A percentile compares a stretch with the other conserved stretches of the same genome.
Conservation (phyloP, 2,888 invertebrate genomes). For the Margaritifera margaritifera region DNA sequence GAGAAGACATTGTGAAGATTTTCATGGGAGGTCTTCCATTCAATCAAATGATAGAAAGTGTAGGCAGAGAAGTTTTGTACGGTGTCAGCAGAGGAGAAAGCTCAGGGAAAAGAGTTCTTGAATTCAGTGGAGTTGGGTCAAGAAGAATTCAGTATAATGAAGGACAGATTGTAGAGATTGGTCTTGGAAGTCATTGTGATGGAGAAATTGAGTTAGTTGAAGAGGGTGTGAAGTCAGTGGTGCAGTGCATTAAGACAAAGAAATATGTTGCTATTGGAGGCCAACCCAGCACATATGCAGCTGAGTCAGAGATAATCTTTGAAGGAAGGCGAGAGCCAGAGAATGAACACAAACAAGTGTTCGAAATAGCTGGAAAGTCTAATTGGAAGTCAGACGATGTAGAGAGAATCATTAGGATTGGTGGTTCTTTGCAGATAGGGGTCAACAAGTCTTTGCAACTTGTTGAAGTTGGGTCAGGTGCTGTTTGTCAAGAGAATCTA, state of each 20-base stretch:
- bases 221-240: background rate
- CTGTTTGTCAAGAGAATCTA: constrained; percentile 17
- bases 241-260: background rate
- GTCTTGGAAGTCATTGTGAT: background rate
- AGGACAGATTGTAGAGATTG: background rate
- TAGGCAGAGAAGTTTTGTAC: too few species aligned
- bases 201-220: constrained; percentile 3
- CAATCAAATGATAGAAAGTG: too few species aligned
- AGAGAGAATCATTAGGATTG: background rate
- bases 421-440: too few species aligned
- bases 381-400: constrained; percentile 8
- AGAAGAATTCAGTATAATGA: background rate
- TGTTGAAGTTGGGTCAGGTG: constrained; percentile 23
- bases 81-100: background rate
- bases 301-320: too few species aligned
- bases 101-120: background rate
- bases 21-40: background rate
- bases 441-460: constrained; percentile 3
- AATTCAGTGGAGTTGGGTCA: background rate
- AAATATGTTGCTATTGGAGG: constrained; percentile 10
- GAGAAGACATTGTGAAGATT: constrained; percentile 2
- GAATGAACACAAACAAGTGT: constrained; percentile 4
- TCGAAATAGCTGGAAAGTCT: constrained; percentile 22
- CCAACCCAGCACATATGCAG: too few species aligned
- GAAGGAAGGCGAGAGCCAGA: too few species aligned